Percentiles rank a stretch among this genome's conserved stretches.
These are phyloP conservation scores for Anticlea derivata DNA, from an alignment of 2,888 invertebrate genomes.

Conservation along the genomic window DNA sequence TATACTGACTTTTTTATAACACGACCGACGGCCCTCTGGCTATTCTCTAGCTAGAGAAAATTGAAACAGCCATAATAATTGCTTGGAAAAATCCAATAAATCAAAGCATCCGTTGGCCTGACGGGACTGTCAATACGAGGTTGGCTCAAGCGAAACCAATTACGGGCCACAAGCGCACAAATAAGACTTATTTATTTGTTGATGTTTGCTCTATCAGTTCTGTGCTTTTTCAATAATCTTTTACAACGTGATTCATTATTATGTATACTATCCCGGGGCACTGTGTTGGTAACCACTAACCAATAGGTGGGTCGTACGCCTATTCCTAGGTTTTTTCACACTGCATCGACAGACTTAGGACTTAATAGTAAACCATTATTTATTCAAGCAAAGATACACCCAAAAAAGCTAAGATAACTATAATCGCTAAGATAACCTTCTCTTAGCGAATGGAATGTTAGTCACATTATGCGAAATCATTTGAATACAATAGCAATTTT, in stretches of 20 bases:
- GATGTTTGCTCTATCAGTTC: conserved; percentile 19
- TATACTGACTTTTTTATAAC: too few species aligned
- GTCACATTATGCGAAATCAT: conserved; percentile 16
- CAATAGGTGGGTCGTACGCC: too few species aligned
- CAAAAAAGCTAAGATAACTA: conserved; percentile 14
- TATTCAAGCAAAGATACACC: conserved; percentile 1
- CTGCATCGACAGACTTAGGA: too few species aligned
- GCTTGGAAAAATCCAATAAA: conserved; percentile 46
- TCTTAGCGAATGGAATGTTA: conserved; percentile 1
- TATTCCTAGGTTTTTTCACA: too few species aligned
- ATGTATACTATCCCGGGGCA: too few species aligned
- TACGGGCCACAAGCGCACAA: conserved; percentile 45
- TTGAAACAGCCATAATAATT: conserved; percentile 6
- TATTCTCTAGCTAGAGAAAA: neutral
- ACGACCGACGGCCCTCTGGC: too few species aligned
- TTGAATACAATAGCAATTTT: conserved; percentile 28
- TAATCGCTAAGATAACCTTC: too few species aligned
- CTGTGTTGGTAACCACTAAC: too few species aligned
- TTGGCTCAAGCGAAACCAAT: conserved; percentile 57
- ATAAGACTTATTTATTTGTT: conserved; percentile 51
- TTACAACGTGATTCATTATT: too few species aligned
- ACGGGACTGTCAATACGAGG: conserved; percentile 55
- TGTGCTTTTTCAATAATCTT: conserved; percentile 4
- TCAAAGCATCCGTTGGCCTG: conserved; percentile 49
- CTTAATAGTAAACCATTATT: too few species aligned